phyloP scores from a whole-genome alignment of 2,888 invertebrate species.

The Cerastis leucographa region DNA sequence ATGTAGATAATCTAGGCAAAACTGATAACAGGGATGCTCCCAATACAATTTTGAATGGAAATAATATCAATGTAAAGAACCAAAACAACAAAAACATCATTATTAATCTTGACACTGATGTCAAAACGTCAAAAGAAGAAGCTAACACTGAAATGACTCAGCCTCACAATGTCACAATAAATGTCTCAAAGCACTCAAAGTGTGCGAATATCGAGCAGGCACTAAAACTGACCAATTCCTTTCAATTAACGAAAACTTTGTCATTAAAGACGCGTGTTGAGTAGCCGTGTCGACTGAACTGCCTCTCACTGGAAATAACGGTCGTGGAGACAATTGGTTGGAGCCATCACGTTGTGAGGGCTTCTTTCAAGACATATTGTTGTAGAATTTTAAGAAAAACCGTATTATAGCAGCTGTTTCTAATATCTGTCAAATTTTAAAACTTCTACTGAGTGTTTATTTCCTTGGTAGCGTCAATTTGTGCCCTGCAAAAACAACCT shows the following conservation, averaged over 20 bases:
- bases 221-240: slow-evolving; percentile 49
- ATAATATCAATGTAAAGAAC: background rate
- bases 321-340: slow-evolving; percentile 35
- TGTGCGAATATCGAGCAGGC: slow-evolving; percentile 45
- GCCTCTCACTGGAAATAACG: slow-evolving; percentile 37
- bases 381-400: background rate
- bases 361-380: slow-evolving; percentile 11
- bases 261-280: slow-evolving; percentile 30
- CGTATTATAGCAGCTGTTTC: background rate
- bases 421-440: slow-evolving; percentile 2
- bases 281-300: slow-evolving; percentile 23
- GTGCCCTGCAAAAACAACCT: background rate
- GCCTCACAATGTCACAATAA: background rate
- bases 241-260: slow-evolving; percentile 48
- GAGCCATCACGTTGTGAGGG: slow-evolving; percentile 17
- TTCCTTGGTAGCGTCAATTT: background rate
- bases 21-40: background rate
- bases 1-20: background rate
- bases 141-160: slow-evolving; percentile 5
- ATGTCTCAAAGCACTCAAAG: slow-evolving; percentile 10
- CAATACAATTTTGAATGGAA: background rate
- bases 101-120: background rate
- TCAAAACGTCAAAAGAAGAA: background rate
- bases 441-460: background rate
- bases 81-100: background rate